phyloP scores from a whole-genome alignment of 2,113 vertebrate species.

The Pachycephala philippinensis region DNA sequence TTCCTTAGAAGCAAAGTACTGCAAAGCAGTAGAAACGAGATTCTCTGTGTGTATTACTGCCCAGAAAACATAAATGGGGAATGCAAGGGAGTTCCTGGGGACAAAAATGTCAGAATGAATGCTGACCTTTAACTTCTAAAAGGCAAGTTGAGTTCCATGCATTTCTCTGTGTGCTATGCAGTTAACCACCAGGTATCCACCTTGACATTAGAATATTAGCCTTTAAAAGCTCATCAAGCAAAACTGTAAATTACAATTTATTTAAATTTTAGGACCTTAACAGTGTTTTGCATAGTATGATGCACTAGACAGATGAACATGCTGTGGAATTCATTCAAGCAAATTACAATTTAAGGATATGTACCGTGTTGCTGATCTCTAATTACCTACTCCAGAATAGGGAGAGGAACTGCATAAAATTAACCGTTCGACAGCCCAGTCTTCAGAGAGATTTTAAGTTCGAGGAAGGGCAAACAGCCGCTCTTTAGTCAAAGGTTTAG shows the following conservation, averaged over 20 bases:
- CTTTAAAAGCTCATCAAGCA: neutral
- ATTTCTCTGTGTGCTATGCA: neutral
- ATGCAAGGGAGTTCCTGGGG: neutral
- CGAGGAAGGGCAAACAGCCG: neutral
- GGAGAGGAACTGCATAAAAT: neutral
- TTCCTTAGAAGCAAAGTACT: neutral
- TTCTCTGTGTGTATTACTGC: neutral
- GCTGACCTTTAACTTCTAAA: constrained; percentile 17
- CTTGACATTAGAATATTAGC: neutral
- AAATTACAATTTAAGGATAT: neutral
- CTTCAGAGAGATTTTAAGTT: neutral
- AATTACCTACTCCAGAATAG: neutral
- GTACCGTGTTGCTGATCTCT: neutral
- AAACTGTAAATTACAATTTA: neutral
- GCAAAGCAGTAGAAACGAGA: neutral
- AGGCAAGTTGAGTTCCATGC: neutral
- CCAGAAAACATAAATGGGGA: neutral
- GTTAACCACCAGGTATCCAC: neutral
- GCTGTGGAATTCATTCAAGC: neutral
- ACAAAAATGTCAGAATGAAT: neutral
- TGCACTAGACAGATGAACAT: neutral
- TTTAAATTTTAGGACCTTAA: neutral
- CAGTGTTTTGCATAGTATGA: neutral
- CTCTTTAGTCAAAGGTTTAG: neutral
- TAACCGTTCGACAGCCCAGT: fast-evolving